Evolutionary conservation across 2,113 vertebrate genomes (phyloP).

Genomic region (Casuarius casuarius): DNA sequence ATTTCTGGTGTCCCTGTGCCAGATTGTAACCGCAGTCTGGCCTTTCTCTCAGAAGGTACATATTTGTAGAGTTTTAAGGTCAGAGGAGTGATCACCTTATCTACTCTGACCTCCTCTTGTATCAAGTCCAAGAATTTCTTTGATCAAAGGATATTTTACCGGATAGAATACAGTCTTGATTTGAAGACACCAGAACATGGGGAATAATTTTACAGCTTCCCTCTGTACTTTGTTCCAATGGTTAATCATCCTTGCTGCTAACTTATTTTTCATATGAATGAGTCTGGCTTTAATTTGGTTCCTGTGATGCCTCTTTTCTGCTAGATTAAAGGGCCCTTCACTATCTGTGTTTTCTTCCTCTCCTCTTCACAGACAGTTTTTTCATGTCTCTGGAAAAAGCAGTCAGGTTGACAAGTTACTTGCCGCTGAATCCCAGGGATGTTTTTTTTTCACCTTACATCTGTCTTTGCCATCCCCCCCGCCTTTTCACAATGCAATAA

Average conservation of each 20-base stretch:
- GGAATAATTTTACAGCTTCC: slow-evolving; percentile 8
- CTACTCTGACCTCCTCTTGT: neutral
- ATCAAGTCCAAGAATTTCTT: neutral
- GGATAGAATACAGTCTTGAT: neutral
- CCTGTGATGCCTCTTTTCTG: neutral
- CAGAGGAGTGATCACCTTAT: slow-evolving; percentile 17
- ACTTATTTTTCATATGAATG: slow-evolving; percentile 28
- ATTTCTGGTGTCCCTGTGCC: slow-evolving; percentile 16
- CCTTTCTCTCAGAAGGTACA: neutral
- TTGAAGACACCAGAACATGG: neutral
- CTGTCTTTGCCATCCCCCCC: neutral
- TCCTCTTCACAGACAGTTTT: neutral
- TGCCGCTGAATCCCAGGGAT: neutral
- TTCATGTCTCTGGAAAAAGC: neutral
- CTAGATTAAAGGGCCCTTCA: neutral
- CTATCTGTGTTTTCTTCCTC: slow-evolving; percentile 1
- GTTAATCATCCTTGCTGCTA: slow-evolving; percentile 1
- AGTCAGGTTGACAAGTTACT: neutral
- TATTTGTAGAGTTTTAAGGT: neutral
- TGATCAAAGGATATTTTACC: slow-evolving; percentile 7
- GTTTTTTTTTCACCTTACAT: neutral
- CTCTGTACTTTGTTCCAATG: neutral
- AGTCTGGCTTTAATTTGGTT: slow-evolving; percentile 7
- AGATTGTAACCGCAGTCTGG: slow-evolving; percentile 26
- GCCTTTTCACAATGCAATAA: neutral